Conservation (phyloP, 1,140 invertebrate genomes). For the Trachymyrmex cornetzi region DNA sequence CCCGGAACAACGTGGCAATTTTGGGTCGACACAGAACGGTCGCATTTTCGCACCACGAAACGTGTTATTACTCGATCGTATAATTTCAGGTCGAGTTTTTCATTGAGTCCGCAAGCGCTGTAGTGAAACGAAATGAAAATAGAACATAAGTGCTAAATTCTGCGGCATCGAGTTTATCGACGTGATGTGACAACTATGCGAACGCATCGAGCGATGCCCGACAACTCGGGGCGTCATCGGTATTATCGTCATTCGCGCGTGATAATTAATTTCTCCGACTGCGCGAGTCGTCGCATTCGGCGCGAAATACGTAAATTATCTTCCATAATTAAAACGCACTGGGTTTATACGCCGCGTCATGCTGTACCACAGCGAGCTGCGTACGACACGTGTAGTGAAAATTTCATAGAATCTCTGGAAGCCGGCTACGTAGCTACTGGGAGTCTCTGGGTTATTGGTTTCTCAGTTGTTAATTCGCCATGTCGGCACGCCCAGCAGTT, state of each 20-base stretch:
- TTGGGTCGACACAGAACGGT: slow-evolving; percentile 21
- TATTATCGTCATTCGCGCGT: not conserved
- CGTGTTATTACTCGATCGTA: slow-evolving; percentile 50
- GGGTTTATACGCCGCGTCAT: not conserved
- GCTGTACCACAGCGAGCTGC: not conserved
- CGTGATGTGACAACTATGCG: slow-evolving; percentile 10
- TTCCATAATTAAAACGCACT: slow-evolving; percentile 57
- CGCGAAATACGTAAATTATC: slow-evolving; percentile 51
- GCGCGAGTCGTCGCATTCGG: slow-evolving; percentile 8
- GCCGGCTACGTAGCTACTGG: slow-evolving; percentile 20
- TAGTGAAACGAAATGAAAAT: slow-evolving; percentile 8
- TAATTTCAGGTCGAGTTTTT: slow-evolving; percentile 17
- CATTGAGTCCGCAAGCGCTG: not conserved
- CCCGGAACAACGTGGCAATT: not conserved
- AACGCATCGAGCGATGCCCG: not conserved
- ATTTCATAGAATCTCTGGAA: slow-evolving; percentile 36
- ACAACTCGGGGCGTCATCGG: not conserved
- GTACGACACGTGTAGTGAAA: slow-evolving; percentile 35
- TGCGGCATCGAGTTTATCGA: slow-evolving; percentile 4
- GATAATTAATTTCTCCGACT: slow-evolving; percentile 42
- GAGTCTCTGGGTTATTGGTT: slow-evolving; percentile 70
- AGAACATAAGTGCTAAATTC: not conserved
- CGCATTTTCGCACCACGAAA: slow-evolving; percentile 31
- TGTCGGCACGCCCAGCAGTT: slow-evolving; percentile 68
- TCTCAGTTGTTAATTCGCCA: slow-evolving; percentile 73